phyloP scores from a whole-genome alignment of 2,888 invertebrate species.

The Lithophane socia region DNA sequence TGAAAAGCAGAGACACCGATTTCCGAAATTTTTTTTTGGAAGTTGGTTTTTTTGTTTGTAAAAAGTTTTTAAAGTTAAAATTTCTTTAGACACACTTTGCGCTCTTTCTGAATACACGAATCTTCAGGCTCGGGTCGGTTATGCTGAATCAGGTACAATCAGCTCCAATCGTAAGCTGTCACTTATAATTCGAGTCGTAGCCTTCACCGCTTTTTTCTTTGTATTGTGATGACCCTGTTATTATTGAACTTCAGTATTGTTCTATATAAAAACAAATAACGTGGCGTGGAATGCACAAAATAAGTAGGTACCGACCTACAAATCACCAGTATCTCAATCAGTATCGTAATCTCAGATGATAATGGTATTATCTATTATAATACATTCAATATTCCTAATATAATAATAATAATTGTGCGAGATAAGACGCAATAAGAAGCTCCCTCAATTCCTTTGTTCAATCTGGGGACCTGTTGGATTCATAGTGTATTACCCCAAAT shows the following conservation, averaged over 20 bases:
- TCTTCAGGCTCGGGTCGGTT: too few relatives aligned
- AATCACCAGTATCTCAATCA: not conserved
- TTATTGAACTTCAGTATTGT: not conserved
- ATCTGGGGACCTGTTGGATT: slow-evolving; percentile 52
- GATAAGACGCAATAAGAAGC: slow-evolving; percentile 31
- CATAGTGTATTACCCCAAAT: slow-evolving; percentile 25
- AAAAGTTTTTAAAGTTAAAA: not conserved
- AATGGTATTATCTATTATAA: not conserved
- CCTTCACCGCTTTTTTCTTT: too few relatives aligned
- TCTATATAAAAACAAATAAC: not conserved
- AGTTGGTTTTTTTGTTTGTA: too few relatives aligned
- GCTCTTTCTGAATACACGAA: too few relatives aligned
- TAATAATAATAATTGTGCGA: slow-evolving; percentile 29
- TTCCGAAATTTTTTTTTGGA: too few relatives aligned
- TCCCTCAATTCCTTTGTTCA: slow-evolving; percentile 34
- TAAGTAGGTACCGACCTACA: not conserved
- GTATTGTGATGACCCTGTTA: too few relatives aligned
- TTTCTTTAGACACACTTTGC: too few relatives aligned
- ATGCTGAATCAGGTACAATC: too few relatives aligned
- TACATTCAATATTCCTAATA: slow-evolving; percentile 15
- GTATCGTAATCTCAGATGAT: not conserved
- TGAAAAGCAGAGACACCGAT: too few relatives aligned
- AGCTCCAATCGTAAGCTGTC: too few relatives aligned
- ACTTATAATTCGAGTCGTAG: too few relatives aligned
- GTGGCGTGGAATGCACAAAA: not conserved